These are phyloP conservation scores for Rhingia campestris DNA, from an alignment of 2,888 invertebrate genomes.

Conservation along the genomic window DNA sequence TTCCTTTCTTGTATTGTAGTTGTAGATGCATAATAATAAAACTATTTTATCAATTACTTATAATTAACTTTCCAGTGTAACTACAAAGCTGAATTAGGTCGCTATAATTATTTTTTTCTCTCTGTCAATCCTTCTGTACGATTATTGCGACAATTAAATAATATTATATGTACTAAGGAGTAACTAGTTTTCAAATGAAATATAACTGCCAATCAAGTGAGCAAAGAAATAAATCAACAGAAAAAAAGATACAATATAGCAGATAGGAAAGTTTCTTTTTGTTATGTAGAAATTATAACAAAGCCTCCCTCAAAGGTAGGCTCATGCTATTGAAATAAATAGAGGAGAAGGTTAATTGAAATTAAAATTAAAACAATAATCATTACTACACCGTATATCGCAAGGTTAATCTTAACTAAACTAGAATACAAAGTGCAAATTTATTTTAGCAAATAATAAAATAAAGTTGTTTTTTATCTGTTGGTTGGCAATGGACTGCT, in stretches of 20 bases:
- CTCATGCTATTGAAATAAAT: conserved; percentile 3
- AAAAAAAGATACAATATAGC: neutral
- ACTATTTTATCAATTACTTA: conserved; percentile 53
- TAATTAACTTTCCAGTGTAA: conserved; percentile 45
- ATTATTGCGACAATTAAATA: conserved; percentile 54
- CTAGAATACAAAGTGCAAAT: conserved; percentile 58
- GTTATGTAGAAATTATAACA: neutral
- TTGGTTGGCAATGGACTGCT: conserved; percentile 24
- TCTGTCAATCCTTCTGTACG: conserved; percentile 31
- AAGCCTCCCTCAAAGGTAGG: conserved; percentile 7
- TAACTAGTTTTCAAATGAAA: neutral
- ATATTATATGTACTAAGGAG: neutral
- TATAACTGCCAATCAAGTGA: conserved; percentile 1
- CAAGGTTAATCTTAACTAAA: conserved; percentile 52
- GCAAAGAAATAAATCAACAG: conserved; percentile 15
- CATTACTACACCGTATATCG: conserved; percentile 17
- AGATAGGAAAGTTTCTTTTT: neutral
- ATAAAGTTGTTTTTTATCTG: conserved; percentile 8
- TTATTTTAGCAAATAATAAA: conserved; percentile 38
- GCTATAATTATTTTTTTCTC: conserved; percentile 26
- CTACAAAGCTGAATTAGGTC: conserved; percentile 27
- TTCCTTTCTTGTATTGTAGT: conserved; percentile 26
- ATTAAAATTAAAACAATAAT: conserved; percentile 9
- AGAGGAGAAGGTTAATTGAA: conserved; percentile 36
- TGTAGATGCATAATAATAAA: conserved; percentile 55